Percentiles rank a stretch among this genome's conserved stretches.
Evolutionary conservation across 2,797 vertebrate genomes (phyloP).

Genomic region (Centroberyx gerrardi): DNA sequence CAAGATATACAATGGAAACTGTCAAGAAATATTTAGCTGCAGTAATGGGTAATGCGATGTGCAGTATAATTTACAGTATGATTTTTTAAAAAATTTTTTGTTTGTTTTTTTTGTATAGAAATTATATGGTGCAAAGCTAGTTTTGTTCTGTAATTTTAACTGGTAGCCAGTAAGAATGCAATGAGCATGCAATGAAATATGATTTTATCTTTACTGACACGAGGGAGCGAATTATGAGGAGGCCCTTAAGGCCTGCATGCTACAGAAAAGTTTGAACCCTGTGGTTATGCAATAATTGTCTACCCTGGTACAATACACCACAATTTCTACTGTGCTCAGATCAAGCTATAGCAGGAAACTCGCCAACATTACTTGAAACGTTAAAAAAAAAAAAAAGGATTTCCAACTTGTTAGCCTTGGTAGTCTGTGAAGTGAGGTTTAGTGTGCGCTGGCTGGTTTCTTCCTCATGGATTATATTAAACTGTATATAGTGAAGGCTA

Average conservation of each 20-base stretch:
- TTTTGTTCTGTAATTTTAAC: conserved; percentile 46
- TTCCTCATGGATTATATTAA: conserved; percentile 42
- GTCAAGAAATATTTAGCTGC: conserved; percentile 22
- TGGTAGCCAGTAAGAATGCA: conserved; percentile 37
- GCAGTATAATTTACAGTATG: conserved; percentile 44
- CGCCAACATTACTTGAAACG: conserved; percentile 43
- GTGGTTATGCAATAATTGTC: conserved; percentile 74
- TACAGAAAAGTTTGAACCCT: conserved; percentile 65
- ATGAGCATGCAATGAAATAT: conserved; percentile 41
- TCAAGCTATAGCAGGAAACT: conserved; percentile 47
- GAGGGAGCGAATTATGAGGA: conserved; percentile 70
- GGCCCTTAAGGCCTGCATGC: conserved; percentile 65
- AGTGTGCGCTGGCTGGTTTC: conserved; percentile 53
- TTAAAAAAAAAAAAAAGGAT: conserved; percentile 30
- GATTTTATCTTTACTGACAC: conserved; percentile 70
- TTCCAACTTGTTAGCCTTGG: conserved; percentile 50
- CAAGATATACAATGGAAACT: conserved; percentile 53
- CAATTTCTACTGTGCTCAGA: conserved; percentile 40
- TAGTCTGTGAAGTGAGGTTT: conserved; percentile 55
- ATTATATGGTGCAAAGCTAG: conserved; percentile 13
- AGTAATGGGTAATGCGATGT: conserved; percentile 18
- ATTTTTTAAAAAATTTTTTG: conserved; percentile 4
- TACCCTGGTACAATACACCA: conserved; percentile 45
- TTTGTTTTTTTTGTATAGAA: conserved; percentile 9
- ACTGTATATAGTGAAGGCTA: conserved; percentile 32